Base-by-base conservation (phyloP, 92 coral and sea anemone genomes). In the Isaurus tuberculatus region DNA sequence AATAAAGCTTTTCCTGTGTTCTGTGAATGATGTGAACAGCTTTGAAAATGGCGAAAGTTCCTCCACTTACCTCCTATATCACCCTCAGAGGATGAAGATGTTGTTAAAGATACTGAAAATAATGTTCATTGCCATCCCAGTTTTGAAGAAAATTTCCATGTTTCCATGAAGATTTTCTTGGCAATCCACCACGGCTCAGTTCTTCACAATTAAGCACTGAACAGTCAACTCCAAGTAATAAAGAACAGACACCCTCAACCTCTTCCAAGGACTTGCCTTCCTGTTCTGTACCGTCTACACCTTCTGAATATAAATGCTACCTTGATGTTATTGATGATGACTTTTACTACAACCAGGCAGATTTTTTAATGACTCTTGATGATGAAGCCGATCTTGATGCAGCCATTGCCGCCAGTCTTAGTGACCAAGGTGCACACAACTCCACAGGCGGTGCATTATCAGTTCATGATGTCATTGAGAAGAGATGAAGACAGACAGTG, bases 331-430 rank as follows among this genome's bases (percentile, higher is more conserved):
- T 67, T 53, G 65, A 53, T 78, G 80, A 75, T 86, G 72, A 65
- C 61, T 70, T 30, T 44, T 66, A 37, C 53, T 51, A 81, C 46
- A 71, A 71, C 77, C 28, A 71, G 77, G 28, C 77, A 71, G 77
- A 71, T 71, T 43, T 37, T 70, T 70, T 53, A 70, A 23, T 70
- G 75, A 70, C 53, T 70, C 16, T 70, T 46, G 68, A 43, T 70
- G 80, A 68, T 26, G 55, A 83, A 68, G 68, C 86, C 34, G 86
- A 83, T 31, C 16, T 70, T 7, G 19, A 36, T 33, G 68, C 44
- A 83, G 86, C 86, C 32, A 83, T 70, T 83, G 86, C 80, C 33
- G 86, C 86, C 32, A 83, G 80, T 51, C 65, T 83, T 0, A 17
- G 23, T 27, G 80, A 83, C 23, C 51, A 20, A 25, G 22, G 63